Base-by-base conservation (phyloP, 2,888 invertebrate species). In the Leptothorax acervorum region DNA sequence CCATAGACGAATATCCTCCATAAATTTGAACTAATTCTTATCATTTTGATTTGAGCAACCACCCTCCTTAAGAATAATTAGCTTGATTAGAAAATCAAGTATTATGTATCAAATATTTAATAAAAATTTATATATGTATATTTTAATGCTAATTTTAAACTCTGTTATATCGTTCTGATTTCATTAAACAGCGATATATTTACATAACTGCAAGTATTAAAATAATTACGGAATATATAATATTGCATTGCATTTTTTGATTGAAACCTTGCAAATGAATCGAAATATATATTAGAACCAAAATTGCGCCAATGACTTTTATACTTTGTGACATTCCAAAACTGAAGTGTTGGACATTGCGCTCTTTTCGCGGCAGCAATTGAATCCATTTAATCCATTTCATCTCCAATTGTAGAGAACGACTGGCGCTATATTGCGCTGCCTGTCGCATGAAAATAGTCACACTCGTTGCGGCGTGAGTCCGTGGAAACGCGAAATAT, bases 331-430 rank as follows among this genome's bases (percentile, higher is more conserved):
- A 55, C n/a, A 78, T 28, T 70, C n/a, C 48, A 76, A 74, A 70
- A 82, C 51, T 71, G 63, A 78, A 63, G 73, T 78, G 66, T 74
- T 68, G 66, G 62, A 73, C 75, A 75, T 66, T 73, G 81, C 84
- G 71, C 79, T 82, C 57, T 81, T 88, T 81, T 88, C 82, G 28
- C 83, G 78, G 73, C 83, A 63, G 86, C 88, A 88, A 92, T 91
- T 89, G 87, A 85, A 91, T 86, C 86, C 89, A 86, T 87, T 91
- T 91, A 92, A 91, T 91, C 87, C 92, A 85, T 90, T 90, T 84
- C 85, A 76, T 83, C 78, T 86, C 73, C 88, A 92, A 92, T 92
- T 90, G 92, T 86, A 85, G 85, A 85, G 74, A 88, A 86, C 84
- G 84, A 74, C 86, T 78, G 82, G 85, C 88, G 86, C 85, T 91